Evolutionary conservation across 2,113 vertebrate genomes (phyloP).

Genomic region (Paramisgurnus dabryanus): DNA sequence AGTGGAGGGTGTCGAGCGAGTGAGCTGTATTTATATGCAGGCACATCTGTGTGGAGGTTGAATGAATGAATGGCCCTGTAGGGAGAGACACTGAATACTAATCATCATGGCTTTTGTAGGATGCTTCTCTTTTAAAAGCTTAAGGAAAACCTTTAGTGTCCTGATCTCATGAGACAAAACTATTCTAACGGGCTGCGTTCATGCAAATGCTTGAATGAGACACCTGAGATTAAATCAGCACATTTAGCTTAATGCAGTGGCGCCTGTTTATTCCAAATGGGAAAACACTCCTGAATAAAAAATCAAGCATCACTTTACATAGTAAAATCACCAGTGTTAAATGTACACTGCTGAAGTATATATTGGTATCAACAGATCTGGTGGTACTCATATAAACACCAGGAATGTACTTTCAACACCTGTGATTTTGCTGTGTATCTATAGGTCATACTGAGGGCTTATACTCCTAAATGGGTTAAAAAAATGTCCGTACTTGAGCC

Average conservation of each 20-base stretch:
- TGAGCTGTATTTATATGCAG: conserved; percentile 1
- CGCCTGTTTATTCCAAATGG: too few relatives aligned
- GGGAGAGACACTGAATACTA: conserved; percentile 7
- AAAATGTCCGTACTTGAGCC: too few relatives aligned
- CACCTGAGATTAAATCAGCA: background rate
- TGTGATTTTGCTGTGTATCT: too few relatives aligned
- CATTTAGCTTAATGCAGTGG: background rate
- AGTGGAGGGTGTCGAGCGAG: background rate
- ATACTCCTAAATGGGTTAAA: too few relatives aligned
- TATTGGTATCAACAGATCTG: too few relatives aligned
- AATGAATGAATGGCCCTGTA: background rate
- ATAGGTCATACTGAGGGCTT: too few relatives aligned
- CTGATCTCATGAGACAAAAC: conserved; percentile 4
- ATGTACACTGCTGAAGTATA: too few relatives aligned
- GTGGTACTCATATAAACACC: too few relatives aligned
- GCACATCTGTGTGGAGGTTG: background rate
- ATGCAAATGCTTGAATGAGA: background rate
- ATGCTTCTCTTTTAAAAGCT: background rate
- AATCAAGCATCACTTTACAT: too few relatives aligned
- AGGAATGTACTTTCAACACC: too few relatives aligned
- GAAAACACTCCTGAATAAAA: too few relatives aligned
- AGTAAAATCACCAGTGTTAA: too few relatives aligned
- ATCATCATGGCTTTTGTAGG: conserved; percentile 1
- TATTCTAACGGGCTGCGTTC: background rate
- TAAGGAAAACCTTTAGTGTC: background rate